Evolutionary conservation across 1,140 invertebrate species (phyloP).

Genomic region (Sycobia sp.): DNA sequence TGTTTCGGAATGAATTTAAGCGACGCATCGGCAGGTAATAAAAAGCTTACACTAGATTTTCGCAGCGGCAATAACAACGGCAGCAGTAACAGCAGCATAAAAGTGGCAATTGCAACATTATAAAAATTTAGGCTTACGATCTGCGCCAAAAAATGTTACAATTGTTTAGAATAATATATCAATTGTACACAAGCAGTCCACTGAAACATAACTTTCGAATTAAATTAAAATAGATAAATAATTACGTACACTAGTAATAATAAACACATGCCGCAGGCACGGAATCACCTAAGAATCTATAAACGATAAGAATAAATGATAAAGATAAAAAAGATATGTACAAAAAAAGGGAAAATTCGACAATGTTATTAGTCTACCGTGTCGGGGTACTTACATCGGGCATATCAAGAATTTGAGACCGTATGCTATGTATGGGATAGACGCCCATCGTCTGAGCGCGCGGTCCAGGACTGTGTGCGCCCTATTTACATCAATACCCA

Average conservation of each 20-base stretch:
- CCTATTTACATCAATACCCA: constrained; percentile 64
- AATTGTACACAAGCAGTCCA: background rate
- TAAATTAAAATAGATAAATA: constrained; percentile 14
- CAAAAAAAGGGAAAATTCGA: background rate
- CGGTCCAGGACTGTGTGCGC: constrained; percentile 84
- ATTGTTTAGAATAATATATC: background rate
- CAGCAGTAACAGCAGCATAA: constrained; percentile 16
- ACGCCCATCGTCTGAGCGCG: constrained; percentile 84
- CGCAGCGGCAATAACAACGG: too few species aligned
- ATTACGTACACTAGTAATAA: background rate
- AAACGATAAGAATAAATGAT: constrained; percentile 2
- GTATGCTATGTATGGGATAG: constrained; percentile 84
- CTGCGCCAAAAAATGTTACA: background rate
- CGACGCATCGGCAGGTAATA: too few species aligned
- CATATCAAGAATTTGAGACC: constrained; percentile 81
- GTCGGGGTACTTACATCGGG: constrained; percentile 81
- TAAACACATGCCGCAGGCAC: constrained; percentile 21
- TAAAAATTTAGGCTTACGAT: background rate
- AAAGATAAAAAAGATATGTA: background rate
- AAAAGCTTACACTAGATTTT: too few species aligned
- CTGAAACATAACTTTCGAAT: background rate
- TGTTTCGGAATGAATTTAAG: too few species aligned
- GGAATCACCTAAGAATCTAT: constrained; percentile 22
- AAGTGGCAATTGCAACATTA: background rate
- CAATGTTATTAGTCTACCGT: constrained; percentile 10